These are phyloP conservation scores for Oryctolagus cuniculus DNA, from an alignment of 2,113 vertebrate species.

Conservation along the genomic window mOryCun1.1 NC_091445.1:77044501-77045000, in stretches of 20 bases:
- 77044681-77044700: not conserved
- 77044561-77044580: too few relatives aligned
- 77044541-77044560: too few relatives aligned
- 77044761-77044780: not conserved
- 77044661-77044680: not conserved
- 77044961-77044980: constrained; percentile 20
- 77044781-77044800: not conserved
- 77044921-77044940: not conserved
- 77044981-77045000: constrained; percentile 23
- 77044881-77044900: not conserved
- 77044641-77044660: not conserved
- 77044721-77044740: not conserved
- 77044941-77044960: not conserved
- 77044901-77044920: not conserved
- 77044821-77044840: not conserved
- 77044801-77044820: not conserved
- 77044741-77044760: not conserved
- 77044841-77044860: not conserved
- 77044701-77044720: not conserved
- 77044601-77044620: not conserved
- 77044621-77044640: not conserved
- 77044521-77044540: too few relatives aligned
- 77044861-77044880: not conserved
- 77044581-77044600: too few relatives aligned
- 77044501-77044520: too few relatives aligned